A percentile compares a stretch with the other conserved stretches of the same genome.
These are phyloP conservation scores for Odontophorus gujanensis DNA, from an alignment of 2,113 vertebrate species.

Conservation along the genomic window DNA sequence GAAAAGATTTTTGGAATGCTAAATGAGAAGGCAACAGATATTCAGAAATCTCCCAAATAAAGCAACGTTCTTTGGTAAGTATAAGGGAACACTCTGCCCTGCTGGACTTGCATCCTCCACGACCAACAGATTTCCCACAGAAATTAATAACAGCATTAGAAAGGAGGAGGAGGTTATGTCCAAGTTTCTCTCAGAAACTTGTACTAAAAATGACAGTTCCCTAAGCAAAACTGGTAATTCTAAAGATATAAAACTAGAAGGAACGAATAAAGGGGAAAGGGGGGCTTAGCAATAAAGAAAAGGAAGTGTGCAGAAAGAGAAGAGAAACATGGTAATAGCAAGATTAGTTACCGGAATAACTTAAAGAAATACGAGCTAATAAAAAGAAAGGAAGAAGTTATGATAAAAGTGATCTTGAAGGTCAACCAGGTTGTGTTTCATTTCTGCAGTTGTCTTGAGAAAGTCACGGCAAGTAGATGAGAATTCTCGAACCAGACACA, in stretches of 20 bases:
- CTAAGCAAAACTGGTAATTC: background rate
- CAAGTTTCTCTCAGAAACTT: background rate
- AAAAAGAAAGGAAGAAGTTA: background rate
- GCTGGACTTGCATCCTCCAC: background rate
- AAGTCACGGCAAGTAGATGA: slow-evolving; percentile 4
- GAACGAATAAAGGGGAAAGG: background rate
- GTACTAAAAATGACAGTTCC: background rate
- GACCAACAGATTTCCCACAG: background rate
- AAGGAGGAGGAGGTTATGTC: background rate
- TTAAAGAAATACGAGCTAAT: background rate
- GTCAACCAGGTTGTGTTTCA: background rate
- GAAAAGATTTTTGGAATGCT: background rate
- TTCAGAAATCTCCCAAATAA: background rate
- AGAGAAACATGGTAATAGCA: background rate
- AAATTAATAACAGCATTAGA: background rate
- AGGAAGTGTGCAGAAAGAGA: background rate
- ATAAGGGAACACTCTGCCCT: background rate
- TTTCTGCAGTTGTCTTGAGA: background rate
- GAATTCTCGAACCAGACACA: background rate
- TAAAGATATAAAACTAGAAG: background rate
- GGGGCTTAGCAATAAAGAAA: background rate
- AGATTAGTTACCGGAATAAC: background rate
- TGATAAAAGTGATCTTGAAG: background rate
- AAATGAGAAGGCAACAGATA: background rate
- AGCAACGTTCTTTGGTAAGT: background rate